A percentile compares a stretch with the other conserved stretches of the same genome.
Evolutionary conservation across 2,113 vertebrate species (phyloP).

Genomic region (Cololabis saira): DNA sequence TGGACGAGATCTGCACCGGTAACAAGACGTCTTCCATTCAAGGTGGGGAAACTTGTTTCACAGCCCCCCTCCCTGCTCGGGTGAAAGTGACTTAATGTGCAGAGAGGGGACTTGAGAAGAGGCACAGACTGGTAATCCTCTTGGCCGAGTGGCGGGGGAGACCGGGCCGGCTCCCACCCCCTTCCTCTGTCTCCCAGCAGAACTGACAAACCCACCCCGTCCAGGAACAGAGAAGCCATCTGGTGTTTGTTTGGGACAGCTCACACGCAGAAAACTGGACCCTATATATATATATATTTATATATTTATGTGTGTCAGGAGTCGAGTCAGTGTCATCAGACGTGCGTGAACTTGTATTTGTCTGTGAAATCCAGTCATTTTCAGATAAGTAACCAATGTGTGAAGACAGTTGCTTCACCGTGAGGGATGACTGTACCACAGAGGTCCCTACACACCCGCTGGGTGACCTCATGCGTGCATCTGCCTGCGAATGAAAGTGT

Average conservation of each 20-base stretch:
- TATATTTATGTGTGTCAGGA: constrained; percentile 35
- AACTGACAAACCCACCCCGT: constrained; percentile 74
- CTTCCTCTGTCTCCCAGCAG: constrained; percentile 48
- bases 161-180: constrained; percentile 54
- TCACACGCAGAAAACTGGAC: constrained; percentile 60
- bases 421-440: constrained; percentile 4
- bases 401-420: constrained; percentile 1
- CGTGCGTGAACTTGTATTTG: constrained; percentile 7
- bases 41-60: constrained; percentile 8
- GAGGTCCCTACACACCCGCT: constrained; percentile 26
- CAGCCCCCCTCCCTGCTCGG: background rate
- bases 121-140: constrained; percentile 67
- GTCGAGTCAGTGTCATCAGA: constrained; percentile 4
- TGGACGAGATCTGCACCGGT: background rate
- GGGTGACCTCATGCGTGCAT: constrained; percentile 6
- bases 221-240: constrained; percentile 80
- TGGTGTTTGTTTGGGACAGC: constrained; percentile 83
- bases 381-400: constrained; percentile 18
- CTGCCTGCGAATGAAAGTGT: too few species aligned
- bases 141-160: constrained; percentile 34
- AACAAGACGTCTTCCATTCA: constrained; percentile 9
- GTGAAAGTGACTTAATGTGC: constrained; percentile 54
- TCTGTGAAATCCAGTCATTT: constrained; percentile 27
- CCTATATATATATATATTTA: constrained; percentile 32
- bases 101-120: constrained; percentile 39